phyloP scores from a whole-genome alignment of 2,797 vertebrate genomes.

The Helostoma temminkii region DNA sequence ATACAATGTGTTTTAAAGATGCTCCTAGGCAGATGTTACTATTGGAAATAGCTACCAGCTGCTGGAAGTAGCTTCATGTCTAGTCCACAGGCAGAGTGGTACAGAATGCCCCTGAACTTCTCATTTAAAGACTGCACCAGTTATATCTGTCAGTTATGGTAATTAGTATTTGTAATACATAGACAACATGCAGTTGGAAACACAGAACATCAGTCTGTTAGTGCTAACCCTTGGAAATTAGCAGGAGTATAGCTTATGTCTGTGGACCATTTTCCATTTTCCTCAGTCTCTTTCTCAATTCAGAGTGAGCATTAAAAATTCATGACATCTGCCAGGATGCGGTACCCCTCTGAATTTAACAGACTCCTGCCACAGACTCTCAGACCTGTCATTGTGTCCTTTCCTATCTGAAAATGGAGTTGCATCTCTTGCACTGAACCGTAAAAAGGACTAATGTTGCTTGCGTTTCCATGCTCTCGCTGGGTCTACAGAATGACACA shows the following conservation, averaged over 20 bases:
- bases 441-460: conserved; percentile 44
- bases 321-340: conserved; percentile 58
- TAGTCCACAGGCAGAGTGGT: too few species aligned
- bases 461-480: conserved; percentile 31
- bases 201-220: background rate
- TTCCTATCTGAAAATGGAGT: conserved; percentile 47
- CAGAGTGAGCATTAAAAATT: conserved; percentile 59
- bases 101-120: too few species aligned
- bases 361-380: conserved; percentile 55
- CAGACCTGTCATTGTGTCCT: conserved; percentile 57
- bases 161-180: too few species aligned
- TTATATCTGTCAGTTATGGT: too few species aligned
- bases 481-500: conserved; percentile 16
- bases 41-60: too few species aligned
- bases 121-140: too few species aligned
- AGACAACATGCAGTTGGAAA: too few species aligned
- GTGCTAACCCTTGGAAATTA: too few species aligned
- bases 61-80: too few species aligned
- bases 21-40: too few species aligned
- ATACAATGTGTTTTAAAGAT: too few species aligned
- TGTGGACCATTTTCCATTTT: conserved; percentile 38
- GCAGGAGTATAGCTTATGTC: background rate
- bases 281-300: conserved; percentile 36
- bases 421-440: conserved; percentile 46
- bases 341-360: conserved; percentile 53